Evolutionary conservation across 2,888 invertebrate genomes (phyloP).

Genomic region (Eumacrocentrus americanus): DNA sequence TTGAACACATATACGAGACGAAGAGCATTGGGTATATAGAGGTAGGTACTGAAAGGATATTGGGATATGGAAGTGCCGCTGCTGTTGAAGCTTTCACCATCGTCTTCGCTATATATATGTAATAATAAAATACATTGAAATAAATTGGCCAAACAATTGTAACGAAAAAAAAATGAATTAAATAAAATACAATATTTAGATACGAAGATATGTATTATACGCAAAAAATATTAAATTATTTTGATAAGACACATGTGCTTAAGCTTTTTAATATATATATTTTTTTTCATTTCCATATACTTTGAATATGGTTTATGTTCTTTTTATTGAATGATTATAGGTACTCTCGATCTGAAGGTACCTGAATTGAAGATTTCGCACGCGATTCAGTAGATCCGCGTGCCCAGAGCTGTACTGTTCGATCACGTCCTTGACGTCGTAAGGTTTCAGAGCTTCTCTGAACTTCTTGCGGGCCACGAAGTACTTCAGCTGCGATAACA

Average conservation of each 20-base stretch:
- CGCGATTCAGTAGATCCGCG: conserved; percentile 85
- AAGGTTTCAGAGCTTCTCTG: conserved; percentile 90
- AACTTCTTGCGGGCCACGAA: conserved; percentile 90
- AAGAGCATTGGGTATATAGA: too few species aligned
- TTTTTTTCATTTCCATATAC: not conserved
- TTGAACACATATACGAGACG: too few species aligned
- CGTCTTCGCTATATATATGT: not conserved
- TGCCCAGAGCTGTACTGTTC: conserved; percentile 90
- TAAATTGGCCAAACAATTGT: too few species aligned
- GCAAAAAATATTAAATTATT: not conserved
- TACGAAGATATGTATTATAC: not conserved
- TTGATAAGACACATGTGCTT: not conserved
- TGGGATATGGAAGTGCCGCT: too few species aligned
- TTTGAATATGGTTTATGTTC: not conserved
- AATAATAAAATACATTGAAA: not conserved
- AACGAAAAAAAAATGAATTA: too few species aligned
- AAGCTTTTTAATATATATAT: not conserved
- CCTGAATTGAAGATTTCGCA: conserved; percentile 86
- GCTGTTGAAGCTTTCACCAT: too few species aligned
- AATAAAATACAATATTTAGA: not conserved
- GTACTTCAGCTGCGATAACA: conserved; percentile 73
- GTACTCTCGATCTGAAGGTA: conserved; percentile 53
- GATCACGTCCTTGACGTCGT: conserved; percentile 94
- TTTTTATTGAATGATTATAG: conserved; percentile 20
- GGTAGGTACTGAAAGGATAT: too few species aligned